Percentiles rank a stretch among this genome's conserved stretches.
phyloP scores from a whole-genome alignment of 2,113 vertebrate genomes.

The Hippolais icterina region DNA sequence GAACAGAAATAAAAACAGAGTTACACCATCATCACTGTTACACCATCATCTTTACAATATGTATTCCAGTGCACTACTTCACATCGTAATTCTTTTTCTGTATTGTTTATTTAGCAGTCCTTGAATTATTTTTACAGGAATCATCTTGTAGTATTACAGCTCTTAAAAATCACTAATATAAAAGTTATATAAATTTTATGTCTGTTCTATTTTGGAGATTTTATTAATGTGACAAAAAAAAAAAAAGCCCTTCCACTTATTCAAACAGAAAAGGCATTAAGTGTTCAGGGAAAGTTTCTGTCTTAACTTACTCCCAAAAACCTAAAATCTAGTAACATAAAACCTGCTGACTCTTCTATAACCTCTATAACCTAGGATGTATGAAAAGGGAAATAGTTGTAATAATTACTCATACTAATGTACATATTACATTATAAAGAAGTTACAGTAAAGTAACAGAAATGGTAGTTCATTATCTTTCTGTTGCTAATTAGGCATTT shows the following conservation, averaged over 20 bases:
- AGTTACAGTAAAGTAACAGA: background rate
- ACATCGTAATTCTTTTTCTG: background rate
- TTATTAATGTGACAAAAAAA: background rate
- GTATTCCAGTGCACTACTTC: background rate
- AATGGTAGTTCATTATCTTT: background rate
- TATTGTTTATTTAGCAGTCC: background rate
- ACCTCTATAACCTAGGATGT: background rate
- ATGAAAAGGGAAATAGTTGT: background rate
- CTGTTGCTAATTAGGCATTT: constrained; percentile 2
- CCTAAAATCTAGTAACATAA: background rate
- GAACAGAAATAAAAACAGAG: constrained; percentile 26
- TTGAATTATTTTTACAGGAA: background rate
- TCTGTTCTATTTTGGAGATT: background rate
- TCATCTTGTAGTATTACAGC: background rate
- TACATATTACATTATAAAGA: background rate
- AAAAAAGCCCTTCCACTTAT: background rate
- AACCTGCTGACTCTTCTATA: background rate
- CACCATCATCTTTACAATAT: constrained; percentile 42
- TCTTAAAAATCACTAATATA: background rate
- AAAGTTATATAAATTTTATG: background rate
- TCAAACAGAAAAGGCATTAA: background rate
- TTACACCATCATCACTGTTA: constrained; percentile 22
- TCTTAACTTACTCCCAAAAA: background rate
- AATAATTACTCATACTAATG: background rate
- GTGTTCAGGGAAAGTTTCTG: background rate